Conservation (phyloP, 1,140 invertebrate species). For the Leptopilina boulardi region DNA sequence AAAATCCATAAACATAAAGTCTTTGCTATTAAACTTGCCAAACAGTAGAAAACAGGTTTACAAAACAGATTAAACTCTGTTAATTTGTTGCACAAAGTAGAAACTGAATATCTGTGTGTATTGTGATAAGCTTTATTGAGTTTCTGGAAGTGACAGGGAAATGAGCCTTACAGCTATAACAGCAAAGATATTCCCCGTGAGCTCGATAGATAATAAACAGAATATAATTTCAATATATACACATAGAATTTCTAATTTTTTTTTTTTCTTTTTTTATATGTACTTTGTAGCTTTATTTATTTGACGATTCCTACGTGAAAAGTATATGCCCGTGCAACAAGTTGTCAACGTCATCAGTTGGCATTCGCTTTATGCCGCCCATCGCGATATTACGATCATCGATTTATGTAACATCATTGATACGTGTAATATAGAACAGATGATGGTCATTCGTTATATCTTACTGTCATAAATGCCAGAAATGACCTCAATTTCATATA, state of each 20-base stretch:
- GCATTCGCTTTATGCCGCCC: neutral
- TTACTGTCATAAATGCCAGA: neutral
- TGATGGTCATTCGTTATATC: neutral
- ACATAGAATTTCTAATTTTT: neutral
- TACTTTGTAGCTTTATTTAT: neutral
- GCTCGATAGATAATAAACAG: slow-evolving; percentile 7
- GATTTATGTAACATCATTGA: neutral
- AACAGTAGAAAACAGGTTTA: neutral
- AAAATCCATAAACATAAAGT: neutral
- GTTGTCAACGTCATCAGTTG: slow-evolving; percentile 21
- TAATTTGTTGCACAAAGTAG: slow-evolving; percentile 1
- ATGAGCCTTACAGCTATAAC: slow-evolving; percentile 2
- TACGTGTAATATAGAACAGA: neutral
- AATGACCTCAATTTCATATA: neutral
- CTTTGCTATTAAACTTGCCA: neutral
- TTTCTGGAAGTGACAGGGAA: neutral
- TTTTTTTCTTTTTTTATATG: too few relatives aligned
- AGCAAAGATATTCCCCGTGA: slow-evolving; percentile 1
- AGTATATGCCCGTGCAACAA: neutral
- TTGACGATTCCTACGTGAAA: neutral
- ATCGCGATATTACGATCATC: neutral
- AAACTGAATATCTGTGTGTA: slow-evolving; percentile 6
- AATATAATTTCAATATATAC: slow-evolving; percentile 9
- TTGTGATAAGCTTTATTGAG: slow-evolving; percentile 19
- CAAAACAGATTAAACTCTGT: slow-evolving; percentile 6